Evolutionary conservation across 2,888 invertebrate species (phyloP), one percentile per base, ranked within the genome.

Genomic region (Hirtodrosophila duncani): DNA sequence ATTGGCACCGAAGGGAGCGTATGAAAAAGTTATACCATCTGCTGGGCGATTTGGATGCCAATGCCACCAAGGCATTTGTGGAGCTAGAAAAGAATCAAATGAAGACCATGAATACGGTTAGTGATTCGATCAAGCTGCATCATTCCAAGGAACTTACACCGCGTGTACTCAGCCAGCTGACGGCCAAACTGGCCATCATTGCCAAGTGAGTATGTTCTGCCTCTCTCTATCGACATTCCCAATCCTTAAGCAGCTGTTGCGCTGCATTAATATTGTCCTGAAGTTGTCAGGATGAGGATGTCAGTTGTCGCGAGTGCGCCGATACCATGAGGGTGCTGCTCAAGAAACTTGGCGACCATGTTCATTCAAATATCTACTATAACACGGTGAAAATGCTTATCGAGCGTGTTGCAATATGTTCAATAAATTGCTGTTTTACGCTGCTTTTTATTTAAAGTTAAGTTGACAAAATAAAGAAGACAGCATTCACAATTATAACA

Each of bases 341-440:
- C 42, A 97, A 97, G 86, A 97, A 97, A 86, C 89, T 98, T 2
- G 98, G 98, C 0, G 93, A 95, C 79, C 97, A 97, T 0, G 93
- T 96, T 2, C 97, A 97, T 93, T 96, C 97, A 1, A 97, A 98
- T 87, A 88, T 96, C 21, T 96, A 98, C 86, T 98, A 98, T 88
- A 97, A 96, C 85, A 97, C 96, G 1, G 94, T 98, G 26, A 98
- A 98, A 88, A 96, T 96, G 92, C 87, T 99, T 33, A 88, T 99
- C 48, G 98, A 98, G 87, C 90, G 98, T 50, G 94, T 97, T 8
- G 97, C 97, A n/a, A n/a, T n/a, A n/a, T n/a, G n/a, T n/a, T n/a
- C n/a, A n/a, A n/a, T n/a, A n/a, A n/a, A n/a, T n/a, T n/a, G n/a
- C n/a, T n/a, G n/a, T n/a, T n/a, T n/a, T n/a, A n/a, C n/a, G n/a